These are phyloP conservation scores for Podarcis raffonei DNA, from an alignment of 2,113 vertebrate species.

Conservation along the genomic window DNA sequence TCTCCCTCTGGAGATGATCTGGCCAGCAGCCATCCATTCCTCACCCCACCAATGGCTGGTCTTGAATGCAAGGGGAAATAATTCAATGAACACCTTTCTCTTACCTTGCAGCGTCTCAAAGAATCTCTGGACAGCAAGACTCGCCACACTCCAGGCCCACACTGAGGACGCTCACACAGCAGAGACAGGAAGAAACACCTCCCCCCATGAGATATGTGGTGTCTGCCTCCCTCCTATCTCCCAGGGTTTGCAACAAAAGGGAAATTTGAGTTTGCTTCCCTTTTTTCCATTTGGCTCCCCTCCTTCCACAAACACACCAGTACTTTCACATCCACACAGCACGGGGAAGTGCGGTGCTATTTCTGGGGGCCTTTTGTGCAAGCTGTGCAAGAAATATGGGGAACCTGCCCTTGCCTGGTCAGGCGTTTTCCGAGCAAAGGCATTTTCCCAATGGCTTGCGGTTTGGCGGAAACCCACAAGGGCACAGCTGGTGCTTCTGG, in stretches of 20 bases:
- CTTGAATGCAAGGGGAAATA: not conserved
- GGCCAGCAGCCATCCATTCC: not conserved
- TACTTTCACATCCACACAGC: slow-evolving; percentile 52
- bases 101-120: slow-evolving; percentile 34
- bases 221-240: too few species aligned
- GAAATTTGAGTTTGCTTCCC: slow-evolving; percentile 27
- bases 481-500: not conserved
- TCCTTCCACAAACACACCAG: fast-evolving
- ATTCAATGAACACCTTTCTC: not conserved
- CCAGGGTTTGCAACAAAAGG: not conserved
- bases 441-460: not conserved
- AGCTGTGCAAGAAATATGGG: slow-evolving; percentile 21
- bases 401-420: not conserved
- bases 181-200: not conserved
- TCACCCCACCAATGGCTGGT: not conserved
- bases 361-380: not conserved
- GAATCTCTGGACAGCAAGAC: not conserved
- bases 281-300: slow-evolving; percentile 39
- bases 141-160: not conserved
- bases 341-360: not conserved
- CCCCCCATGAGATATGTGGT: not conserved
- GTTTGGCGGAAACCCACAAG: not conserved
- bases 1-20: not conserved
- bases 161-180: fast-evolving
- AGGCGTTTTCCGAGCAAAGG: not conserved